Evolutionary conservation across 2,888 invertebrate species (phyloP).

Genomic region (Tryphoninae sp.): DNA sequence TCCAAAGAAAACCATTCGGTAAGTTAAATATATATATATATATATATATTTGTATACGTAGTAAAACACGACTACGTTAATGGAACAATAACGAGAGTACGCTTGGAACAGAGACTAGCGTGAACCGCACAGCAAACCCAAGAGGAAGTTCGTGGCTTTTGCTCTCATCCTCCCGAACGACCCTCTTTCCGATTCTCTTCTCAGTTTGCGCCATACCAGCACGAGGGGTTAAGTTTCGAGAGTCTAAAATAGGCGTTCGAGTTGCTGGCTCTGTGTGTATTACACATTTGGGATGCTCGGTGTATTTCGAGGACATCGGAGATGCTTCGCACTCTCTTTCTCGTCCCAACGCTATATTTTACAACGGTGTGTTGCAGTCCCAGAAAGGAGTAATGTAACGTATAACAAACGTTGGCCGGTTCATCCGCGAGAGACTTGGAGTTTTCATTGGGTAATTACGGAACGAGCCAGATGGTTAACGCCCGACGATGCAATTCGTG

Average conservation of each 20-base stretch:
- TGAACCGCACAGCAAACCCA: conserved; percentile 33
- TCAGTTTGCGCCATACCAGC: neutral
- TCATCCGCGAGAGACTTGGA: conserved; percentile 20
- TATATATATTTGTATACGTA: conserved; percentile 27
- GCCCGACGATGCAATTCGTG: neutral
- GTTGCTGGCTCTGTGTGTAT: conserved; percentile 27
- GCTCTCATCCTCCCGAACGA: conserved; percentile 18
- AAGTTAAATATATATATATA: conserved; percentile 19
- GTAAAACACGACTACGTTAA: conserved; percentile 52
- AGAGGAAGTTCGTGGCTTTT: conserved; percentile 45
- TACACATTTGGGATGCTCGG: conserved; percentile 46
- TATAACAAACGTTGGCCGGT: neutral
- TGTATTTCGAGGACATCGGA: conserved; percentile 41
- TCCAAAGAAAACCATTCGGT: conserved; percentile 44
- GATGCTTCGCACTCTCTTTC: conserved; percentile 3
- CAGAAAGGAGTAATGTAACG: neutral
- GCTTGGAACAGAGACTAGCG: conserved; percentile 42
- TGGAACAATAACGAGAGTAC: conserved; percentile 60
- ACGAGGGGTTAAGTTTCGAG: conserved; percentile 44
- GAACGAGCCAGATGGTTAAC: conserved; percentile 28
- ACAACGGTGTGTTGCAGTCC: neutral
- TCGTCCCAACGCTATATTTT: conserved; percentile 18
- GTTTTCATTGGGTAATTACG: conserved; percentile 48
- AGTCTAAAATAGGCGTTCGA: conserved; percentile 51
- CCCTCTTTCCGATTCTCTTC: neutral